Percentiles rank a stretch among this genome's conserved stretches.
These are phyloP conservation scores for Thalassophryne amazonica DNA, from an alignment of 2,797 vertebrate species.

Conservation along the genomic window DNA sequence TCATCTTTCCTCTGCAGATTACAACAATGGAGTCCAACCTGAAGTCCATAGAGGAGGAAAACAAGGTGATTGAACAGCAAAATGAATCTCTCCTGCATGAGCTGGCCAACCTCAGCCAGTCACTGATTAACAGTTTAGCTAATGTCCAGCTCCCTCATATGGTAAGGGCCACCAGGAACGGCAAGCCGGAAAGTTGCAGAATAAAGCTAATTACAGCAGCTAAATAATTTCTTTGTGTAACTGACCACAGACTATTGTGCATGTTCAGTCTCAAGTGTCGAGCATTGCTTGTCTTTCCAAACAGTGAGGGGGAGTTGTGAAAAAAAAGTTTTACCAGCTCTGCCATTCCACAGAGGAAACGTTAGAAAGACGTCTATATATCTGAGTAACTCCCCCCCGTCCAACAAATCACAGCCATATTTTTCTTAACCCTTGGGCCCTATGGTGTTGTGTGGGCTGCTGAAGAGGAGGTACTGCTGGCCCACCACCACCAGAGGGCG, in stretches of 20 bases:
- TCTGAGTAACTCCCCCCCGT: no score
- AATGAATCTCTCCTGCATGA: constrained; percentile 98
- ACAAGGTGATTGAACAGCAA: constrained; percentile 99
- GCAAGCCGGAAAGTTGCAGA: constrained; percentile 76
- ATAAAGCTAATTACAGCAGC: constrained; percentile 41
- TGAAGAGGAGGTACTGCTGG: no score
- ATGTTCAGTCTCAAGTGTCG: constrained; percentile 43
- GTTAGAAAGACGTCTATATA: no score
- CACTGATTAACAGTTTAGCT: constrained; percentile 97
- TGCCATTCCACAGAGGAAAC: no score
- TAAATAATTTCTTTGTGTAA: constrained; percentile 28
- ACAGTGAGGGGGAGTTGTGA: constrained; percentile 49
- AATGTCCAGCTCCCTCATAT: constrained; percentile 98
- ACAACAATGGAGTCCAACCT: constrained; percentile 99
- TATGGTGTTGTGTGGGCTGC: no score
- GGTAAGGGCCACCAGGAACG: constrained; percentile 87
- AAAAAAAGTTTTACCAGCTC: no score
- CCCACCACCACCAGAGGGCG: no score
- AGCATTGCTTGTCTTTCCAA: constrained; percentile 52
- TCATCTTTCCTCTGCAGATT: constrained; percentile 79
- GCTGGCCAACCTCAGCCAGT: constrained; percentile 97
- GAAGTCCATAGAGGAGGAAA: constrained; percentile 99
- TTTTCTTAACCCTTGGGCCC: no score
- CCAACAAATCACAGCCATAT: no score
- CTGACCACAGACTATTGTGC: constrained; percentile 39